These are phyloP conservation scores for Coregonus clupeaformis DNA, from an alignment of 2,113 vertebrate species.

Conservation along the genomic window DNA sequence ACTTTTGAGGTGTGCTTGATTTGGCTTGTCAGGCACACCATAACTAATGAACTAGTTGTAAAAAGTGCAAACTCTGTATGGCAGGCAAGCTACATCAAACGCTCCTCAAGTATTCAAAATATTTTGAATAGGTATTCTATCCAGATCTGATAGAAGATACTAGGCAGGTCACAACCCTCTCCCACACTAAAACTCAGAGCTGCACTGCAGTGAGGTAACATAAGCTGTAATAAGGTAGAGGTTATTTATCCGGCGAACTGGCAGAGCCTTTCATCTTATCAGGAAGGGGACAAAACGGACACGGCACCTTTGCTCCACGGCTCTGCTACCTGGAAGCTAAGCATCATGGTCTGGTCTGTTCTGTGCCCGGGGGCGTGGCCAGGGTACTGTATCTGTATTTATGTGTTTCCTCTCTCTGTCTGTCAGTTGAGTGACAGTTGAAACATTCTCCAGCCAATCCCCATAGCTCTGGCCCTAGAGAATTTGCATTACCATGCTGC, in stretches of 20 bases:
- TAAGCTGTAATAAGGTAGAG: conserved; percentile 26
- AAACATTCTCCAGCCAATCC: conserved; percentile 37
- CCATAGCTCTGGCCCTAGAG: conserved; percentile 17
- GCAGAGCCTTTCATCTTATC: conserved; percentile 27
- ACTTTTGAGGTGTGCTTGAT: neutral
- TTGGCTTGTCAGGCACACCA: neutral
- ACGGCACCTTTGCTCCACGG: conserved; percentile 10
- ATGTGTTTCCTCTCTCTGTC: neutral
- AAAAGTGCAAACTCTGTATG: neutral
- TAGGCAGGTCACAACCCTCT: neutral
- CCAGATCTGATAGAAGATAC: neutral
- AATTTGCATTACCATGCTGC: conserved; percentile 33
- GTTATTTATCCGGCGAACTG: conserved; percentile 33
- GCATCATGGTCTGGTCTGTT: neutral
- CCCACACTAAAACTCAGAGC: neutral
- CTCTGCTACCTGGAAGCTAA: conserved; percentile 3
- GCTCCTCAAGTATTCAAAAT: neutral
- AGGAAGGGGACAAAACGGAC: conserved; percentile 18
- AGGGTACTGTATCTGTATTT: neutral
- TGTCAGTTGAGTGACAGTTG: conserved; percentile 32
- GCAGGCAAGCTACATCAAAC: neutral
- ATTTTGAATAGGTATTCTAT: neutral
- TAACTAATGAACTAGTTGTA: too few species aligned
- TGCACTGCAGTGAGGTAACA: conserved; percentile 2
- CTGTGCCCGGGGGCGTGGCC: neutral